Evolutionary conservation across 2,888 invertebrate species (phyloP).

Genomic region (Drosophila colorata): DNA sequence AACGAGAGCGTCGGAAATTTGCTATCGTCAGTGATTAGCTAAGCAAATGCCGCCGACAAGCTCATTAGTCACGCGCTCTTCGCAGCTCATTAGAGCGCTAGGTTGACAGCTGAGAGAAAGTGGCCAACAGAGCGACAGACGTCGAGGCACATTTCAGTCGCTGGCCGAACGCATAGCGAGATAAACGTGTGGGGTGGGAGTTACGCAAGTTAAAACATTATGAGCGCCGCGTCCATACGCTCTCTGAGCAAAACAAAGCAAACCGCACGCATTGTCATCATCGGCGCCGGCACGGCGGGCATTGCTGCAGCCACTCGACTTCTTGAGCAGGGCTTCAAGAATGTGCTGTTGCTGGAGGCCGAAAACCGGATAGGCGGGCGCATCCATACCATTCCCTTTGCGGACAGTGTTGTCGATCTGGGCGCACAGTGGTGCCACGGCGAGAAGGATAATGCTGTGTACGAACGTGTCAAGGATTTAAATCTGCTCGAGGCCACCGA

Average conservation of each 20-base stretch:
- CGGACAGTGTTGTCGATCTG: constrained; percentile 88
- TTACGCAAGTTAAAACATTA: constrained; percentile 6
- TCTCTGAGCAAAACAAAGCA: constrained; percentile 55
- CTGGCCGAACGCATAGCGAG: constrained; percentile 27
- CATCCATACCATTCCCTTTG: constrained; percentile 86
- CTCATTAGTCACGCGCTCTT: constrained; percentile 5
- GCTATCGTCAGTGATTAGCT: constrained; percentile 13
- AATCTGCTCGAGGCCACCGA: constrained; percentile 76
- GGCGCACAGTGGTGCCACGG: constrained; percentile 92
- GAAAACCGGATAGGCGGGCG: constrained; percentile 89
- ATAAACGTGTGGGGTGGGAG: constrained; percentile 17
- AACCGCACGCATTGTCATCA: constrained; percentile 81
- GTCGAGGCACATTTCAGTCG: constrained; percentile 49
- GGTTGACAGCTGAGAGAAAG: constrained; percentile 14
- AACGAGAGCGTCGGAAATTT: constrained; percentile 3
- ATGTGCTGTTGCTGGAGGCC: constrained; percentile 88
- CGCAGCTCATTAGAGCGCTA: constrained; percentile 21
- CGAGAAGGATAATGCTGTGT: constrained; percentile 88
- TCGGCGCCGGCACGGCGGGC: constrained; percentile 85
- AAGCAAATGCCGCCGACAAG: constrained; percentile 1
- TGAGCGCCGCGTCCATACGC: constrained; percentile 55
- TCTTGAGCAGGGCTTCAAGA: constrained; percentile 83
- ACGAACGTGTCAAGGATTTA: constrained; percentile 85
- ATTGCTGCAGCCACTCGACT: constrained; percentile 85
- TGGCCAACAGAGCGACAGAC: constrained; percentile 9